Evolutionary conservation across 2,113 vertebrate species (phyloP).

Genomic region (Oreotrochilus melanogaster): DNA sequence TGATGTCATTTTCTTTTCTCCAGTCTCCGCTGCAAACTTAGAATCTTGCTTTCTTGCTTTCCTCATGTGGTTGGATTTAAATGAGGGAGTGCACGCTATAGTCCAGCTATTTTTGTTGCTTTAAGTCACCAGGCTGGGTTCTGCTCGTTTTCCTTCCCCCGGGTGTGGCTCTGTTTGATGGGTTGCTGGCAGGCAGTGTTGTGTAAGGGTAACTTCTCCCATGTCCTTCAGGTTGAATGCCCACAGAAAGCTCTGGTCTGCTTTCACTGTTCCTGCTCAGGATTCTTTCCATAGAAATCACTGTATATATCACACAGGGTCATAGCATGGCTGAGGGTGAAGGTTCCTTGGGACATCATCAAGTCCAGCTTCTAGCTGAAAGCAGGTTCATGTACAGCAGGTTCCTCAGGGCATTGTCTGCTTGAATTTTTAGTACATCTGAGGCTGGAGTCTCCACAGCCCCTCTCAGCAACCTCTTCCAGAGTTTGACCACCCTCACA

Average conservation of each 20-base stretch:
- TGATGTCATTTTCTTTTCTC: neutral
- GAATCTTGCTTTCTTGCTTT: neutral
- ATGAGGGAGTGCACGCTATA: neutral
- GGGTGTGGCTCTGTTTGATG: neutral
- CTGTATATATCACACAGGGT: neutral
- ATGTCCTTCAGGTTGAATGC: neutral
- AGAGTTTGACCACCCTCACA: neutral
- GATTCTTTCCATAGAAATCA: neutral
- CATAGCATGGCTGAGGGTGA: neutral
- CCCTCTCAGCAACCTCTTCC: neutral
- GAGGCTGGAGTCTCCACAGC: neutral
- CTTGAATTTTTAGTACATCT: neutral
- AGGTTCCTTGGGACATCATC: neutral
- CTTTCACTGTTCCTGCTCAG: neutral
- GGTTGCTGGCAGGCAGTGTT: neutral
- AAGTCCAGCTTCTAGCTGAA: neutral
- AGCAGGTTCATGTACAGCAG: neutral
- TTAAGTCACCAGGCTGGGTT: neutral
- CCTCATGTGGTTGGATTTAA: neutral
- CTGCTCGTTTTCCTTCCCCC: neutral
- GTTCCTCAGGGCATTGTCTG: neutral
- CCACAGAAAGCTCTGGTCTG: neutral
- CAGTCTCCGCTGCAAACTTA: neutral
- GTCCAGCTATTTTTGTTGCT: neutral
- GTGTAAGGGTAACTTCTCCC: neutral